Base-by-base conservation (phyloP, 2,113 vertebrate species). In the Fregetta grallaria region DNA sequence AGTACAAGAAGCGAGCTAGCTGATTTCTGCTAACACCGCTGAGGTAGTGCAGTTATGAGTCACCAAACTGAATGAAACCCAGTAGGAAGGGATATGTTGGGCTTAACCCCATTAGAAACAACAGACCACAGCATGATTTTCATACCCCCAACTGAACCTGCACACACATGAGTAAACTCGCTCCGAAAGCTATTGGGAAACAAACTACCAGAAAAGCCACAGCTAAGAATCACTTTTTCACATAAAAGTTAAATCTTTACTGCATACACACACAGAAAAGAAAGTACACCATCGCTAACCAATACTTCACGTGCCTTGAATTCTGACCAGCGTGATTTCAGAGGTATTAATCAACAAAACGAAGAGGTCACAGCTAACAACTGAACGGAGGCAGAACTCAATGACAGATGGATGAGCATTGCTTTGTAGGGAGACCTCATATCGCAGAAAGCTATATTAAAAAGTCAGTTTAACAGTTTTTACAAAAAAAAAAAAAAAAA, bases 41-140 rank as follows among this genome's bases (percentile, higher is more conserved):
- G 53, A 77, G 53, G 23, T 20, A 47, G 86, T 34, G 27, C 86
- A 71, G 44, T 79, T 78, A 38, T 89, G 65, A 97, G 82, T 94
- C 86, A 95, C 30, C 70, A 36, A 40, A 44, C 14, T 56, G 86
- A 89, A 66, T 3, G 55, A 93, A 94, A 76, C 62, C n/a, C 16
- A 71, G 13, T 2, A 71, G 58, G 50, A 71, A 49, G 16, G 29
- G 47, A 58, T 20, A 20, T 0, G 0, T 13, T n/a, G 7, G 49
- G 70, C 49, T 94, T 45, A 91, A 58, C 61, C 77, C 55, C 80
- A 29, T 34, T 23, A 59, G 42, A 16, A 74, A 50, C 42, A 75
- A 15, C 45, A 55, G 58, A 66, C 58, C 62, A 65, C 16, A 38
- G 58, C 1, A 12, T 1, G 22, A 66, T 10, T 40, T 84, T 40